Conservation (phyloP, 2,888 invertebrate species). For the Phymatocera aterrima region DNA sequence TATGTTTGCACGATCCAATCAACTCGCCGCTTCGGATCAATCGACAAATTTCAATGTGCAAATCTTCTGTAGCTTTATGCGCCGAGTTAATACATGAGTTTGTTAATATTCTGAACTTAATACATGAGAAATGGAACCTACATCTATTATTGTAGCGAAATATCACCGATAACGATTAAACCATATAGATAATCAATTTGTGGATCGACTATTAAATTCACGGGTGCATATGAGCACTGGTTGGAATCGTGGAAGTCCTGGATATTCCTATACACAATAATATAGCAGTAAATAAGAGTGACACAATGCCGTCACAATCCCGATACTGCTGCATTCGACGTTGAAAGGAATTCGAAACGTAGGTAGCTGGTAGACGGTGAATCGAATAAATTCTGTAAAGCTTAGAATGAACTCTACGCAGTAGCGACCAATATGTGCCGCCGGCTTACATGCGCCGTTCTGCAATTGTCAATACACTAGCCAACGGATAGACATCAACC, state of each 20-base stretch:
- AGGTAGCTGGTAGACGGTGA: not conserved
- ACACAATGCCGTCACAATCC: conserved; percentile 1
- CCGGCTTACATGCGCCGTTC: not conserved
- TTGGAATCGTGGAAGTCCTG: not conserved
- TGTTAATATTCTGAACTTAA: not conserved
- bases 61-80: too few species aligned
- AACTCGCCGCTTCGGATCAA: not conserved
- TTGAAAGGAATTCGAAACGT: not conserved
- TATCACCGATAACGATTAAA: not conserved
- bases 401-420: not conserved
- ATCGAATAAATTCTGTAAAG: not conserved
- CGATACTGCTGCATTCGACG: not conserved
- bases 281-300: not conserved
- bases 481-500: not conserved
- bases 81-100: not conserved
- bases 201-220: not conserved
- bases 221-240: not conserved
- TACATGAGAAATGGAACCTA: too few species aligned
- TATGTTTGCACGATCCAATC: conserved; percentile 25
- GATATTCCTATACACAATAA: not conserved
- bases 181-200: too few species aligned
- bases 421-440: not conserved
- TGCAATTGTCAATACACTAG: not conserved
- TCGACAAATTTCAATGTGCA: not conserved
- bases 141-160: not conserved